phyloP scores from a whole-genome alignment of 1,140 invertebrate species.

The Drosophila navojoa region DNA sequence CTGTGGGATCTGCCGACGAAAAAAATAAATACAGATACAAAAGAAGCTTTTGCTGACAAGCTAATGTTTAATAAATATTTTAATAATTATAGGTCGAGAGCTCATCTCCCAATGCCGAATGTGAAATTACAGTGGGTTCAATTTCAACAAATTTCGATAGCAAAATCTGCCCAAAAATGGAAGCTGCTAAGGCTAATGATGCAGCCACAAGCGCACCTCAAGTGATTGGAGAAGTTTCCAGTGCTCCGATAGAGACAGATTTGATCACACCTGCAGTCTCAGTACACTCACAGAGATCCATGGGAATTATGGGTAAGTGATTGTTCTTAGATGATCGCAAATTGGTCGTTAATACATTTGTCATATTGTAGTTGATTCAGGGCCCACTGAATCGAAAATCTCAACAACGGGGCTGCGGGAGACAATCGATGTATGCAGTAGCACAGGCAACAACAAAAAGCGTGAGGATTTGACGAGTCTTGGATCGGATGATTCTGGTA shows the following conservation, averaged over 20 bases:
- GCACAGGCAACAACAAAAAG: conserved; percentile 77
- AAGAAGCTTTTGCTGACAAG: neutral
- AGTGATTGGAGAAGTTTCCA: neutral
- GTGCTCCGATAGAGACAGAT: neutral
- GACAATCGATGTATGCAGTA: conserved; percentile 11
- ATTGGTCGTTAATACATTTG: neutral
- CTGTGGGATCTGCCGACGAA: neutral
- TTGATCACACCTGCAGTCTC: conserved; percentile 13
- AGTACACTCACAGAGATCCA: neutral
- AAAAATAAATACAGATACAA: neutral
- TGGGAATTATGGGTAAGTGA: conserved; percentile 31
- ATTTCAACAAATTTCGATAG: conserved; percentile 78
- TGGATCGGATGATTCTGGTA: conserved; percentile 93
- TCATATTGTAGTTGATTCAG: conserved; percentile 56
- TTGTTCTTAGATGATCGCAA: neutral
- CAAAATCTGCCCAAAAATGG: conserved; percentile 83
- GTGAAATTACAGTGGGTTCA: conserved; percentile 80
- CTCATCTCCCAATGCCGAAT: conserved; percentile 87
- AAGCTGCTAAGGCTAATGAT: conserved; percentile 68
- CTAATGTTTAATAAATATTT: neutral
- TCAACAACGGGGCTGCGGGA: conserved; percentile 22
- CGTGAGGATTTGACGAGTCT: conserved; percentile 89
- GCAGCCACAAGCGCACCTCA: conserved; percentile 60
- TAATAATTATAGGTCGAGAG: conserved; percentile 73
- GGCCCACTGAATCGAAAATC: conserved; percentile 30